A percentile compares a stretch with the other conserved stretches of the same genome.
Conservation (phyloP, 2,113 vertebrate genomes). For the Dissostichus mawsoni region DNA sequence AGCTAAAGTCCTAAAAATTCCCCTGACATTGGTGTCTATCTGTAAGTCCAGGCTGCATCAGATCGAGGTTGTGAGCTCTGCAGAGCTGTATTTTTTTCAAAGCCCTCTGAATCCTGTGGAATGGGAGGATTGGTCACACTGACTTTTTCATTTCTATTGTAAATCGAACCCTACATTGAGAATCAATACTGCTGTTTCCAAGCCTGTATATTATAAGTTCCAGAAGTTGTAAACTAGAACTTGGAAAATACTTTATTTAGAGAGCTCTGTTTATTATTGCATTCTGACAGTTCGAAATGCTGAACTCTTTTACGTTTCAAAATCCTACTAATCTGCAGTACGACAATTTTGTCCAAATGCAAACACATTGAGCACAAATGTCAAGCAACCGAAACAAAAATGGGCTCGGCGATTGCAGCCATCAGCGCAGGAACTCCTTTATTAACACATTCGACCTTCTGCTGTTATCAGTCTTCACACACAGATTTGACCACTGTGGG, state of each 20-base stretch:
- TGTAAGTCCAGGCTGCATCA: neutral
- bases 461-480: conserved; percentile 20
- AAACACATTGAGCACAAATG: conserved; percentile 45
- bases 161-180: neutral
- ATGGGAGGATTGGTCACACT: neutral
- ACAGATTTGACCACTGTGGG: neutral
- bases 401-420: neutral
- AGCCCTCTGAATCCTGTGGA: neutral
- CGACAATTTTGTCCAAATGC: neutral
- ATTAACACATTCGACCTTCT: conserved; percentile 43
- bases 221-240: neutral
- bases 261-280: neutral
- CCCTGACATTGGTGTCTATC: neutral
- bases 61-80: neutral
- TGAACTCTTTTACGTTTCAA: neutral
- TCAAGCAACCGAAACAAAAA: conserved; percentile 27
- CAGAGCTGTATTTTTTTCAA: neutral
- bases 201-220: neutral
- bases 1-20: neutral
- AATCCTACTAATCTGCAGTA: neutral
- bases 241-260: neutral
- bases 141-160: neutral
- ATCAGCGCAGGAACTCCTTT: conserved; percentile 6
- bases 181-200: neutral
- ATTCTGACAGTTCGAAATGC: conserved; percentile 8